These are phyloP conservation scores for Anableps anableps DNA, from an alignment of 2,797 vertebrate species.

Conservation along the genomic window DNA sequence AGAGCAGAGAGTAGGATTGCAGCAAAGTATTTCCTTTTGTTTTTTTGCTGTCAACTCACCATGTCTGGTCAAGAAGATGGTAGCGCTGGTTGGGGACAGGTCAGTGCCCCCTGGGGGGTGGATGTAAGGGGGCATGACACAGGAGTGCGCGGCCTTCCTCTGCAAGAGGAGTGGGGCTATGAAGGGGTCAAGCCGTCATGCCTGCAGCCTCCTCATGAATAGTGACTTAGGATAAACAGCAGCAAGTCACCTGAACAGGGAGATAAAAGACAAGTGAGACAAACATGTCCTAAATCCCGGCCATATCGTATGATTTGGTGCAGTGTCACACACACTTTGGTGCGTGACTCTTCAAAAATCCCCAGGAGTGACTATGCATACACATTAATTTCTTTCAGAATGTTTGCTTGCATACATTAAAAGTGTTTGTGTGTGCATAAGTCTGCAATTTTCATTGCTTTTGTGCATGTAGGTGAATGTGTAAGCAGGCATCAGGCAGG, in stretches of 20 bases:
- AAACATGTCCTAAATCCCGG: constrained; percentile 1
- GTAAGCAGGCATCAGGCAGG: constrained; percentile 14
- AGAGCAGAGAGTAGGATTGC: constrained; percentile 18
- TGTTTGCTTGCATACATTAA: constrained; percentile 22
- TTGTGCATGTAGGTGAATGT: neutral
- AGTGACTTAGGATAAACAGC: constrained; percentile 26
- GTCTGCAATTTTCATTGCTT: neutral
- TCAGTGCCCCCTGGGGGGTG: constrained; percentile 63
- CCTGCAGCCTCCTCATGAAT: constrained; percentile 56
- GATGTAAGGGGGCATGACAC: constrained; percentile 74
- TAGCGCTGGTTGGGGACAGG: constrained; percentile 40
- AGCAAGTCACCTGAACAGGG: constrained; percentile 51
- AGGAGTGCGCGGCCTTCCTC: constrained; percentile 69
- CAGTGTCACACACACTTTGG: neutral
- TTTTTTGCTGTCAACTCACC: constrained; percentile 68
- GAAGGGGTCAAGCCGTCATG: constrained; percentile 68
- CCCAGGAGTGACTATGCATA: constrained; percentile 17
- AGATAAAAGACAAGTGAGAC: constrained; percentile 22
- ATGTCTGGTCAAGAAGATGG: constrained; percentile 57
- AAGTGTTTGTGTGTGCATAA: neutral
- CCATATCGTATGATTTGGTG: neutral
- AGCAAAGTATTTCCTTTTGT: neutral
- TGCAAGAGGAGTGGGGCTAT: constrained; percentile 48
- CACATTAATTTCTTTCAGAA: neutral
- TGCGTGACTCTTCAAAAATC: neutral